Base-by-base conservation (phyloP, 2,797 vertebrate species). In the Mastacembelus armatus region DNA sequence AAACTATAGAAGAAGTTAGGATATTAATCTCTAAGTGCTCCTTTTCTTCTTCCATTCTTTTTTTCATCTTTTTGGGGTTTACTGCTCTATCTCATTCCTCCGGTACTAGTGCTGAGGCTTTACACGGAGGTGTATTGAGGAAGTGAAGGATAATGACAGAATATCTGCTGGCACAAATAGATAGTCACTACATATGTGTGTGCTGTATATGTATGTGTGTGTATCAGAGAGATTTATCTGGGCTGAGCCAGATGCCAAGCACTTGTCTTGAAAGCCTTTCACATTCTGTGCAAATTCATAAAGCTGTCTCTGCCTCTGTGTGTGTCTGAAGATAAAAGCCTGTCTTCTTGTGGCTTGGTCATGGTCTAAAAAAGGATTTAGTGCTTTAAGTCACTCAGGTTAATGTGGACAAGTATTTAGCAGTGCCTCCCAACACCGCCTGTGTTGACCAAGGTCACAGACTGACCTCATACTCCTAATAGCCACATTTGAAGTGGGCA, bases 221-320 rank as follows among this genome's bases (percentile, higher is more conserved):
- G 68, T 72, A 64, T 71, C 47, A 38, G 39, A 39, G 58, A 84
- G 89, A 92, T 92, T 93, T 91, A 92, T 93, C 88, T 84, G 82
- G 80, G 71, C 71, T 58, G 65, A 85, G 72, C 74, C 85, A 86
- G 85, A 90, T 88, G 89, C 75, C 43, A 73, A 87, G 83, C 78
- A 78, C 84, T 88, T 79, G 82, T 84, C 73, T 71, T 85, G 81
- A 91, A 91, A 91, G 80, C 84, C 85, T 85, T 84, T 83, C 77
- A 66, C 84, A 82, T 87, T 82, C 82, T 80, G 74, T 66, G 57
- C 69, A 86, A 88, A 90, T 59, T 85, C 87, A 91, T 86, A 84
- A 91, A 91, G 84, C 84, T 85, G 84, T 91, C 78, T 83, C 63
- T 30, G 62, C 43, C 36, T 43, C 45, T 33, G 49, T 61, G 70